Evolutionary conservation across 2,113 vertebrate genomes (phyloP), one percentile per base, ranked within the genome.

Genomic region (Alectura lathami): DNA sequence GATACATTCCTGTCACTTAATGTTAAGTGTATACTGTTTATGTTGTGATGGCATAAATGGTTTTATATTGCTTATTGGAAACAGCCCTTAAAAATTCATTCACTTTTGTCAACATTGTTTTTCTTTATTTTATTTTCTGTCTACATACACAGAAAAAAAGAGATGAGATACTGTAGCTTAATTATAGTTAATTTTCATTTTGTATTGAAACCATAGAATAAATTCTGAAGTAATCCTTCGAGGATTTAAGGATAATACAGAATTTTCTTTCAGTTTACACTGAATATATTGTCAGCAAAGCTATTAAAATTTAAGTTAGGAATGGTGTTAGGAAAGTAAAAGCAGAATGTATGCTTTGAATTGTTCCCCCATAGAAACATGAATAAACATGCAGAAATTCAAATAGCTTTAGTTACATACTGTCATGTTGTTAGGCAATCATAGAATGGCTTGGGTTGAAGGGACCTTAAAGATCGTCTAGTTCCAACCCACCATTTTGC

Each of bases 281-380:
- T 88, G 83, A 97, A 85, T 91, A 74, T 91, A 56, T 96, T 97
- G 57, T 96, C 63, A 89, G 75, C 82, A 91, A 97, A 97, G 74
- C 91, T 91, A 90, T 97, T 97, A 97, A 97, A 95, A 97, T 96
- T 97, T 95, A 94, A 89, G 59, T 84, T 74, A 38, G 83, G 57
- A 92, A 75, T 50, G 13, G 18, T 95, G 81, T 93, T 91, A 92
- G 77, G 89, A 97, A 97, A 97, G 81, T 53, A 83, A 81, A 96
- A 97, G 17, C 8, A 18, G 14, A 73, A 22, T 87, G 11, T 38
- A 63, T 60, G 17, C 86, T 96, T 97, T 91, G 60, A 96, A 59
- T 94, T 94, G 21, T 70, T 94, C 18, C 47, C 4, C 13, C 27
- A 34, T 79, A 73, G 76, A 94, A 91, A 8, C 53, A 7, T 66